Conservation (phyloP, 2,888 invertebrate genomes). For the Drosophila vallismaia region DNA sequence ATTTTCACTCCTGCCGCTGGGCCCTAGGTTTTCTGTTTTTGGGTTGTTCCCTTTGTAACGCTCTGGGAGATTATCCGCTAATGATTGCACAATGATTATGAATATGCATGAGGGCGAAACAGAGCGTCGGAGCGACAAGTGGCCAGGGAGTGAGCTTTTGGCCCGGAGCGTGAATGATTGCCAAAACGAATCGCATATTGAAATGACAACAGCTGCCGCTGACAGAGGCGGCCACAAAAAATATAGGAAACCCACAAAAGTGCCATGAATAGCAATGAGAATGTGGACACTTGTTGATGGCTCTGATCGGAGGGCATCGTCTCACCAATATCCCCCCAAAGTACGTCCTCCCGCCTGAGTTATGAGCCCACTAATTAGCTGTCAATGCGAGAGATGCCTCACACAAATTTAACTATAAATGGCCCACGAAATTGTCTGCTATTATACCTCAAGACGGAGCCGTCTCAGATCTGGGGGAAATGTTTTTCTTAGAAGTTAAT, state of each 20-base stretch:
- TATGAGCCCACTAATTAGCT: constrained; percentile 81
- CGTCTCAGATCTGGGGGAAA: neutral
- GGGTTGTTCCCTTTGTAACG: constrained; percentile 59
- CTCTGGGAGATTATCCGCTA: constrained; percentile 76
- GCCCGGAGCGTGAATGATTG: constrained; percentile 76
- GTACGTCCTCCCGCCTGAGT: constrained; percentile 59
- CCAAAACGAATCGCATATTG: constrained; percentile 75
- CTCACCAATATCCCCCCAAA: constrained; percentile 10
- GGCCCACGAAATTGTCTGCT: constrained; percentile 68
- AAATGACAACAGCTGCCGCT: constrained; percentile 80
- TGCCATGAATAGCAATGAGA: constrained; percentile 60
- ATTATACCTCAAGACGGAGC: constrained; percentile 4
- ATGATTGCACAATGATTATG: constrained; percentile 83
- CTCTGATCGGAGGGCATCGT: constrained; percentile 21
- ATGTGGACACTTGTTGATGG: constrained; percentile 73
- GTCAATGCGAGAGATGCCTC: constrained; percentile 77
- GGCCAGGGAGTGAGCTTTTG: constrained; percentile 40
- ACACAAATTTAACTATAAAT: constrained; percentile 73
- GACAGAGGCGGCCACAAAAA: constrained; percentile 65
- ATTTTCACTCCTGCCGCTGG: constrained; percentile 13
- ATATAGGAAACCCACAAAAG: constrained; percentile 24
- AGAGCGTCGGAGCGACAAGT: constrained; percentile 50
- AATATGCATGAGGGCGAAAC: constrained; percentile 67
- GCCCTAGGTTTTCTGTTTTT: constrained; percentile 14
- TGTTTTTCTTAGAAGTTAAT: neutral